These are phyloP conservation scores for Lysandra bellargus DNA, from an alignment of 2,888 invertebrate genomes.

Conservation along the genomic window DNA sequence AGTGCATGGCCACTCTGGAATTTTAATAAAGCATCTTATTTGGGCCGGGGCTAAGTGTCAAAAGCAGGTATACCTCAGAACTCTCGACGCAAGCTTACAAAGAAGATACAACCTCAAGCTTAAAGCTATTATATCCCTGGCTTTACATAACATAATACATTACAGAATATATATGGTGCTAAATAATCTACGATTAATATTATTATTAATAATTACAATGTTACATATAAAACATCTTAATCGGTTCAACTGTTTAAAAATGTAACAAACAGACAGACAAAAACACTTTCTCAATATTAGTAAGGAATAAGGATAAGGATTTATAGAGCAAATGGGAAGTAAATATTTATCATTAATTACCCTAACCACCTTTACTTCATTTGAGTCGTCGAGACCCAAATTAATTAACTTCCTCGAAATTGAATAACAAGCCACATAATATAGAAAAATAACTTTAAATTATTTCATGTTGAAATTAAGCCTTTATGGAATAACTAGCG, in stretches of 20 bases:
- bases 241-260: too few relatives aligned
- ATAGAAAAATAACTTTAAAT: background rate
- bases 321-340: background rate
- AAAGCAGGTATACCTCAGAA: slow-evolving; percentile 14
- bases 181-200: too few relatives aligned
- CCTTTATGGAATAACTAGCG: background rate
- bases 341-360: slow-evolving; percentile 10
- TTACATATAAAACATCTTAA: too few relatives aligned
- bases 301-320: background rate
- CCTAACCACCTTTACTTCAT: too few relatives aligned
- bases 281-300: background rate
- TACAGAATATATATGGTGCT: too few relatives aligned
- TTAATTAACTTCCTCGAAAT: background rate
- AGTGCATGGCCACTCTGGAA: slow-evolving; percentile 6
- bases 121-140: background rate
- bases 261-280: too few relatives aligned
- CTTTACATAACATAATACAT: background rate
- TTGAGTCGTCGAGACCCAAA: background rate
- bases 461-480: background rate
- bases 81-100: background rate
- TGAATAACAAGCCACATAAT: background rate
- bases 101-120: slow-evolving; percentile 4
- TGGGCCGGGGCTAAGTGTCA: background rate
- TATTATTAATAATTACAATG: too few relatives aligned
- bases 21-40: slow-evolving; percentile 19